These are phyloP conservation scores for Manacus vitellinus DNA, from an alignment of 2,113 vertebrate genomes.

Conservation along the genomic window DNA sequence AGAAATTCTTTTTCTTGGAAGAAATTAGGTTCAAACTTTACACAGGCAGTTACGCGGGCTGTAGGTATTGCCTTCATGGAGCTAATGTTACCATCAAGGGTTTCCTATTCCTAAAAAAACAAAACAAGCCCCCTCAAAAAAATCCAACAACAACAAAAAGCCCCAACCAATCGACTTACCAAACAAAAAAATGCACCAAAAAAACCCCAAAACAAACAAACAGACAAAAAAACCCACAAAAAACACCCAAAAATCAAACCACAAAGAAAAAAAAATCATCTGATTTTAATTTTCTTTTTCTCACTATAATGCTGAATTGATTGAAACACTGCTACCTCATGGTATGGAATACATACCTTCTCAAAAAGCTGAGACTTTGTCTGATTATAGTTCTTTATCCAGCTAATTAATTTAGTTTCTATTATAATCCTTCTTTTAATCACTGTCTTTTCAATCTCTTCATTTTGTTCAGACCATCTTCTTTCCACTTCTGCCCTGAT, in stretches of 20 bases:
- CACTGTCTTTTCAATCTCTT: not conserved
- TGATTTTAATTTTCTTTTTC: not conserved
- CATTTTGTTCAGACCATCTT: not conserved
- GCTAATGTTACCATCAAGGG: not conserved
- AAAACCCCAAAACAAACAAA: too few species aligned
- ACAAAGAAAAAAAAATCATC: not conserved
- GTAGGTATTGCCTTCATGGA: not conserved
- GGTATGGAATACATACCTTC: not conserved
- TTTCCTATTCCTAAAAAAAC: not conserved
- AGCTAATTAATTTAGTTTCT: not conserved
- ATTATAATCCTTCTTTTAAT: constrained; percentile 10
- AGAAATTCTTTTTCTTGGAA: not conserved
- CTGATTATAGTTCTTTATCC: not conserved
- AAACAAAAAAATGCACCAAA: not conserved
- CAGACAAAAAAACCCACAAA: not conserved
- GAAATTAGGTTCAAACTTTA: not conserved
- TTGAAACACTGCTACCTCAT: not conserved
- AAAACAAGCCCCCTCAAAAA: fast-evolving
- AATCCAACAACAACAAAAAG: not conserved
- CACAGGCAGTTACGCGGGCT: not conserved
- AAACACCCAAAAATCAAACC: not conserved
- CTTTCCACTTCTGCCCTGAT: not conserved
- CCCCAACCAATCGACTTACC: not conserved
- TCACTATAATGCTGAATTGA: not conserved
- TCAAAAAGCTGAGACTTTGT: not conserved